Base-by-base conservation (phyloP, 2,113 vertebrate species). In the Petrocephalus microphthalmus region DNA sequence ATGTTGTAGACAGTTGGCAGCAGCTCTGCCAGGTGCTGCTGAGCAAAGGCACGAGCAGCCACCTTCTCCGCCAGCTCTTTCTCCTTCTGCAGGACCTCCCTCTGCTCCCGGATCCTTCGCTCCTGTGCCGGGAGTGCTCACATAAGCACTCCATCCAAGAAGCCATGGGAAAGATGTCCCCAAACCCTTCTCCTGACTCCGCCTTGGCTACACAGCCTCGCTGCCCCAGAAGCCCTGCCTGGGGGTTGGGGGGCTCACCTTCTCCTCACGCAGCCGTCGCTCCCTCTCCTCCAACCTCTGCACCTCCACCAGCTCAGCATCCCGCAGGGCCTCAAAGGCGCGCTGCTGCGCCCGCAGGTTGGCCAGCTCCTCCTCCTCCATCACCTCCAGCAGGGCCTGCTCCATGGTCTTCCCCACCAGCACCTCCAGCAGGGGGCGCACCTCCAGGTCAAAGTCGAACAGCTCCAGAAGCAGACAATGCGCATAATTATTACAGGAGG, bases 381-480 rank as follows among this genome's bases (percentile, higher is more conserved):
- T 96, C 57, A 99, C 97, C 92, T 99, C 98, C 92, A 97, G 92
- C 87, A 99, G 94, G 17, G 98, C 93, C 93, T 98, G 98, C 89
- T 99, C 98, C 11, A 99, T 93, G 0, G 95, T 97, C 92, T 99
- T 99, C 0, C 98, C 98, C 91, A 98, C 91, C 93, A 99, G 90
- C 13, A 99, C 96, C 93, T 99, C 96, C 92, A 99, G 89, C 64
- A 99, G 88, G 0, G 97, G 97, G 89, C 95, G 96, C 82, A 99
- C 98, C 95, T 99, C 98, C 87, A 94, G n/a, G 7, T 99, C 96
- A 93, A 99, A 99, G 92, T 99, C 95, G 95, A 99, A 99, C 78
- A 99, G 91, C 98, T 99, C 93, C 71, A 90, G 51, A 90, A 87
- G n/a, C 86, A 89, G 25, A 37, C 0, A 64, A 87, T 3, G 3